Percentiles rank a stretch among this genome's conserved stretches.
phyloP scores from a whole-genome alignment of 2,888 invertebrate genomes.

The Folsomia candida region DNA sequence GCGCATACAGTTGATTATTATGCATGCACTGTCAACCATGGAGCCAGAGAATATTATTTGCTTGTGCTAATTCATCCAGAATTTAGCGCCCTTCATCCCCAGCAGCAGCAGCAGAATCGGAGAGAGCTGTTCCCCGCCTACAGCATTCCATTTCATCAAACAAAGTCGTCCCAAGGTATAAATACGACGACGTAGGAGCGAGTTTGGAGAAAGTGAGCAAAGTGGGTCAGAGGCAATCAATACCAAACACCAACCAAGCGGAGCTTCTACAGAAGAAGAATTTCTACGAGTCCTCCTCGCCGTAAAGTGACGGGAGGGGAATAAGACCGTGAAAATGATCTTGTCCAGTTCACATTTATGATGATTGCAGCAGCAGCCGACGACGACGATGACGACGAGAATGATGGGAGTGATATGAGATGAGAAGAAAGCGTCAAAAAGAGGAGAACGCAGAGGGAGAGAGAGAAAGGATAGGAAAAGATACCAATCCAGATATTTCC shows the following conservation, averaged over 20 bases:
- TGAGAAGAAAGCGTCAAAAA: background rate
- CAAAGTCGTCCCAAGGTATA: too few species aligned
- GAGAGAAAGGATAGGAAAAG: too few species aligned
- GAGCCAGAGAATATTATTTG: background rate
- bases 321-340: too few species aligned
- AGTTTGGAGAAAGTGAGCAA: background rate
- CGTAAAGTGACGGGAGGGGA: too few species aligned
- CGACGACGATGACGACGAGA: background rate
- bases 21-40: too few species aligned
- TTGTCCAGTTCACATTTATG: background rate
- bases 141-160: background rate
- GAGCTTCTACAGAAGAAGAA: background rate
- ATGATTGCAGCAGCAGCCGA: background rate
- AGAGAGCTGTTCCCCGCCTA: too few species aligned
- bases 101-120: too few species aligned
- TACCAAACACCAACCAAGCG: background rate
- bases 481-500: background rate
- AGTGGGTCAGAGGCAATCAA: background rate
- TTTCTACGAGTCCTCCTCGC: background rate
- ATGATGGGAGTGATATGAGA: too few species aligned
- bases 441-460: background rate
- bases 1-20: too few species aligned
- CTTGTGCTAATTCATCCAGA: background rate
- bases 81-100: background rate
- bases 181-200: too few species aligned